Percentiles rank a stretch among this genome's conserved stretches.
Conservation (phyloP, 1,140 invertebrate genomes). For the Sminthurinus signatus region DNA sequence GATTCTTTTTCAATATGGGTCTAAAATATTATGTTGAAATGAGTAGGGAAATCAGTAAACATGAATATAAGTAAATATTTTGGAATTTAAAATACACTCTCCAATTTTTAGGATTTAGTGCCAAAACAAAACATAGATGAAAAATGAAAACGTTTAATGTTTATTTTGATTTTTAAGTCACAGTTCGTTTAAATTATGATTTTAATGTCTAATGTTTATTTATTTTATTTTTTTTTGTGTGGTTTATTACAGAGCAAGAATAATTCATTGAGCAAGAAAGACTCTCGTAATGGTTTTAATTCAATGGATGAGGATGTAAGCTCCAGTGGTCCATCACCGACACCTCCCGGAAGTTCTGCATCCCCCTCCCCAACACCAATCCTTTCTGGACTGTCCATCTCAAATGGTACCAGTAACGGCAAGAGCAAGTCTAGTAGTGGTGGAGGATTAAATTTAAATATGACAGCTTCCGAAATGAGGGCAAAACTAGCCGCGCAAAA, state of each 20-base stretch:
- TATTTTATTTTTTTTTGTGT: slow-evolving; percentile 16
- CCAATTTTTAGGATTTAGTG: no score
- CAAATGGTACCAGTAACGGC: not conserved
- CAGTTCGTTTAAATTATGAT: no score
- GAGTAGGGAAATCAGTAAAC: no score
- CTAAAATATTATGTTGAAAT: no score
- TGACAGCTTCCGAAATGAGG: slow-evolving; percentile 79
- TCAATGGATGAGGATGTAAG: slow-evolving; percentile 32
- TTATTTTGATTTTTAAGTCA: no score
- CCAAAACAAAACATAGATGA: no score
- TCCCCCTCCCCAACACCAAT: slow-evolving; percentile 36
- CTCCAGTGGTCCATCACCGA: slow-evolving; percentile 32
- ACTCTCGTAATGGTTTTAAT: slow-evolving; percentile 18
- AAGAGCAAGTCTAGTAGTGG: not conserved
- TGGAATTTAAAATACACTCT: no score
- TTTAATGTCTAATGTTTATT: no score
- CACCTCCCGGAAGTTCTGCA: slow-evolving; percentile 31
- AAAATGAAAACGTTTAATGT: no score
- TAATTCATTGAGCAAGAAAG: slow-evolving; percentile 32
- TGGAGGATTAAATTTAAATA: slow-evolving; percentile 63
- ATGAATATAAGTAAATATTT: no score
- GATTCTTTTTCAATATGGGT: no score
- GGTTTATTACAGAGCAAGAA: slow-evolving; percentile 42
- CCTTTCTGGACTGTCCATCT: slow-evolving; percentile 2
- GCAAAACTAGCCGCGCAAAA: slow-evolving; percentile 75